Percentiles rank a stretch among this genome's conserved stretches.
Conservation (phyloP, 1,140 invertebrate genomes). For the Nasonia vitripennis region DNA sequence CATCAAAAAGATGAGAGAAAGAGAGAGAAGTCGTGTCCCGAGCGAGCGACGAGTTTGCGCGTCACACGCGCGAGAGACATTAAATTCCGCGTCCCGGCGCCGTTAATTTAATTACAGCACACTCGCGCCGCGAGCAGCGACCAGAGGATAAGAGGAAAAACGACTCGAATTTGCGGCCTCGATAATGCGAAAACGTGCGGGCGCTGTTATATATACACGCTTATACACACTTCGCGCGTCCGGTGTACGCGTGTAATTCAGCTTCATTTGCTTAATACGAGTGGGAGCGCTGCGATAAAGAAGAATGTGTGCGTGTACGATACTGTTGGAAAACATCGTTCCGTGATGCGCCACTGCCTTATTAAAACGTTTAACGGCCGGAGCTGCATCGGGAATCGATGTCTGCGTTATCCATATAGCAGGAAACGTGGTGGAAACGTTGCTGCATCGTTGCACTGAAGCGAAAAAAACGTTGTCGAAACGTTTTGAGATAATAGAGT, state of each 20-base stretch:
- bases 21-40: neutral
- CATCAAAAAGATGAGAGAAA: neutral
- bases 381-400: slow-evolving; percentile 8
- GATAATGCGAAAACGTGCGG: slow-evolving; percentile 26
- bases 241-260: slow-evolving; percentile 28
- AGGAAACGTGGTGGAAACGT: too few relatives aligned
- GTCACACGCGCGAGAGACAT: slow-evolving; percentile 47
- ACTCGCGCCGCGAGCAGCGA: slow-evolving; percentile 7
- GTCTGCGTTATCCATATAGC: neutral
- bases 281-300: neutral
- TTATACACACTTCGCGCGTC: neutral
- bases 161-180: slow-evolving; percentile 40
- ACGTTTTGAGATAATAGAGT: too few relatives aligned
- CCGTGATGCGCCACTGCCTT: neutral
- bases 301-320: neutral
- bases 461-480: too few relatives aligned
- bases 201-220: neutral
- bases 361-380: neutral
- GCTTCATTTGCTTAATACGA: slow-evolving; percentile 42
- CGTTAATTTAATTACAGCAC: slow-evolving; percentile 60
- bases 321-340: neutral
- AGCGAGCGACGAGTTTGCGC: slow-evolving; percentile 17
- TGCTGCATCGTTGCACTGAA: too few relatives aligned
- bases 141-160: neutral
- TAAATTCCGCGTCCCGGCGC: slow-evolving; percentile 54